Percentiles rank a stretch among this genome's conserved stretches.
phyloP scores from a whole-genome alignment of 1,140 invertebrate species.

The Hypsibius dujardini region DNA sequence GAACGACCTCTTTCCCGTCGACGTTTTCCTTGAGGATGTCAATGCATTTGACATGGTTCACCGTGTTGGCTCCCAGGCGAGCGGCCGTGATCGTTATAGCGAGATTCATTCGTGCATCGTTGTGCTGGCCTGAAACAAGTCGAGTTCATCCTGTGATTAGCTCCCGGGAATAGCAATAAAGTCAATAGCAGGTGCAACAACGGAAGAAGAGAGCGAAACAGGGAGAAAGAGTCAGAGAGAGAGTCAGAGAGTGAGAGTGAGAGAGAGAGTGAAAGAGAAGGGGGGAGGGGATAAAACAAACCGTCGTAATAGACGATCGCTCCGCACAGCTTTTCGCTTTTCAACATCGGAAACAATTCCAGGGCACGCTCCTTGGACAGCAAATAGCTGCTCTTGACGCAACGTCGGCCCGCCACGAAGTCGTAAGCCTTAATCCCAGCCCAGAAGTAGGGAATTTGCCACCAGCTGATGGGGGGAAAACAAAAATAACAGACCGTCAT shows the following conservation, averaged over 20 bases:
- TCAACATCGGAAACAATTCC: conserved; percentile 88
- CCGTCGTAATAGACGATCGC: conserved; percentile 98
- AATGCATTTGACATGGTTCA: conserved; percentile 73
- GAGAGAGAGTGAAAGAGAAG: not conserved
- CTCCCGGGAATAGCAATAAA: too few relatives aligned
- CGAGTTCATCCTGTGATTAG: not conserved
- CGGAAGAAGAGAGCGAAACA: too few relatives aligned
- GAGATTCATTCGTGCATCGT: conserved; percentile 95
- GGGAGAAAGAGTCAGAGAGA: too few relatives aligned
- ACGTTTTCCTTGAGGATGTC: conserved; percentile 52
- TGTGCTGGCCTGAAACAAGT: conserved; percentile 64
- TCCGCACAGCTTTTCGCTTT: conserved; percentile 75
- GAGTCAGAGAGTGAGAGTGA: too few relatives aligned
- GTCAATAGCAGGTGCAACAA: too few relatives aligned
- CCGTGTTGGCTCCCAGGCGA: conserved; percentile 76
- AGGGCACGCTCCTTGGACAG: conserved; percentile 78
- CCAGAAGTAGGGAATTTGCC: conserved; percentile 98
- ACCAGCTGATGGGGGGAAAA: conserved; percentile 53
- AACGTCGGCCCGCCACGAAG: conserved; percentile 80
- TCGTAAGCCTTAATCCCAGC: conserved; percentile 97
- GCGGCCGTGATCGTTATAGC: conserved; percentile 83
- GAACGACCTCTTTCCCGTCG: conserved; percentile 41
- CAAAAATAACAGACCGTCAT: conserved; percentile 19
- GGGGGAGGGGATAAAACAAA: conserved; percentile 34
- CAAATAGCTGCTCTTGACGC: conserved; percentile 84